A percentile compares a stretch with the other conserved stretches of the same genome.
Evolutionary conservation across 2,113 vertebrate species (phyloP).

Genomic region (Rafetus swinhoei): DNA sequence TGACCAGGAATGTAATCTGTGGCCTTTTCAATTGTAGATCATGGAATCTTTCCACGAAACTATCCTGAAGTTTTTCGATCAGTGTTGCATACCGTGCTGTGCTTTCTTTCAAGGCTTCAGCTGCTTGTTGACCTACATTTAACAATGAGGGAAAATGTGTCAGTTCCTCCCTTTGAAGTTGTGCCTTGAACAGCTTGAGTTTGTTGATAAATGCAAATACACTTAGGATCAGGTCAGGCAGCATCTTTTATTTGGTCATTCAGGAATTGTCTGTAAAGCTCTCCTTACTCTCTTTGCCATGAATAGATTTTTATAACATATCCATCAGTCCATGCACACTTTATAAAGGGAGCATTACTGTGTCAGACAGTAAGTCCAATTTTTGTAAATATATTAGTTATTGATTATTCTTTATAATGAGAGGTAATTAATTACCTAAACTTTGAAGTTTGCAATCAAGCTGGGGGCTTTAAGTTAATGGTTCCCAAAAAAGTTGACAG

Average conservation of each 20-base stretch:
- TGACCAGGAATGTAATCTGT: too few relatives aligned
- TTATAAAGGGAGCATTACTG: not conserved
- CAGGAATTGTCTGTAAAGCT: not conserved
- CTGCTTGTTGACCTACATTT: too few relatives aligned
- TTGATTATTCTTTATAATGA: not conserved
- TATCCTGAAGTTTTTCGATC: too few relatives aligned
- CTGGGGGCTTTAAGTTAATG: not conserved
- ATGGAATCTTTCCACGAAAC: too few relatives aligned
- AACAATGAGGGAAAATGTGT: too few relatives aligned
- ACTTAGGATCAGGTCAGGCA: too few relatives aligned
- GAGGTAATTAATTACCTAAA: not conserved
- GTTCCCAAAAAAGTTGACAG: not conserved
- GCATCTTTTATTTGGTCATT: not conserved
- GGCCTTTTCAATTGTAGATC: too few relatives aligned
- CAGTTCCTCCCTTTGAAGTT: too few relatives aligned
- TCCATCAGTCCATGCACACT: not conserved
- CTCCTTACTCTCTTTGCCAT: not conserved
- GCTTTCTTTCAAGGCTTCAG: too few relatives aligned
- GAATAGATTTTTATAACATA: not conserved
- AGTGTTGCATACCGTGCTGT: too few relatives aligned
- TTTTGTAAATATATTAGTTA: not conserved
- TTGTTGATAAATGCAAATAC: too few relatives aligned
- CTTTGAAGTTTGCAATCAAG: not conserved
- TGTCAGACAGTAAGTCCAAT: not conserved
- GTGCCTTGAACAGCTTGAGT: too few relatives aligned